Evolutionary conservation across 1,140 invertebrate genomes (phyloP).

Genomic region (Brachionus asplanchnoidis): DNA sequence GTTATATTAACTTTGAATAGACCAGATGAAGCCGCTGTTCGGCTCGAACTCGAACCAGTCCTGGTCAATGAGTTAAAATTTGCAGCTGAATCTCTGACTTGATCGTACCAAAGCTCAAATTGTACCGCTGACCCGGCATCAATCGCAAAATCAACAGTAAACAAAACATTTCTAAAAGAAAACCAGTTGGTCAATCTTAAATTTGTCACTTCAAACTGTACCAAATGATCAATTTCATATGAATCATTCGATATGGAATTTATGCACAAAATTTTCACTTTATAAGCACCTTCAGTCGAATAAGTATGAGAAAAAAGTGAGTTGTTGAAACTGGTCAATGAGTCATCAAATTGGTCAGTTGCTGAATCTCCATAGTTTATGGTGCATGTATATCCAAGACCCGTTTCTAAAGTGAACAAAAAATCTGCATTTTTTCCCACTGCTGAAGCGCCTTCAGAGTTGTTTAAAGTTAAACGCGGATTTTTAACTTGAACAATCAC

Average conservation of each 20-base stretch:
- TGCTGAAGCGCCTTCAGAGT: background rate
- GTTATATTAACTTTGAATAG: background rate
- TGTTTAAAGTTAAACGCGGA: background rate
- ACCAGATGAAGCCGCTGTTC: background rate
- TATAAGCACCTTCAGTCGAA: background rate
- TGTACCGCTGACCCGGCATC: background rate
- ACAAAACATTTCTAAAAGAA: background rate
- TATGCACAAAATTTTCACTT: background rate
- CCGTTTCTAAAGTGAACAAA: background rate
- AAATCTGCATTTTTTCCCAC: constrained; percentile 10
- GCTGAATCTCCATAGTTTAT: background rate
- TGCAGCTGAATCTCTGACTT: background rate
- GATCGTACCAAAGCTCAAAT: background rate
- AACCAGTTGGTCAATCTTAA: background rate
- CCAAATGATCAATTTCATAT: background rate
- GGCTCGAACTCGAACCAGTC: background rate
- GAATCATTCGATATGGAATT: background rate
- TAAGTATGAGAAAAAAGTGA: background rate
- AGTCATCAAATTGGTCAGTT: background rate
- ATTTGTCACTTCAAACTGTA: background rate
- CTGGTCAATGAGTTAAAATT: background rate
- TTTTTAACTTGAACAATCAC: background rate
- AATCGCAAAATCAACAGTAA: background rate
- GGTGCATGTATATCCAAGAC: background rate
- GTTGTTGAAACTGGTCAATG: background rate